Percentiles rank a stretch among this genome's conserved stretches.
Evolutionary conservation across 2,113 vertebrate genomes (phyloP).

Genomic region (Psilopsiagon aymara): DNA sequence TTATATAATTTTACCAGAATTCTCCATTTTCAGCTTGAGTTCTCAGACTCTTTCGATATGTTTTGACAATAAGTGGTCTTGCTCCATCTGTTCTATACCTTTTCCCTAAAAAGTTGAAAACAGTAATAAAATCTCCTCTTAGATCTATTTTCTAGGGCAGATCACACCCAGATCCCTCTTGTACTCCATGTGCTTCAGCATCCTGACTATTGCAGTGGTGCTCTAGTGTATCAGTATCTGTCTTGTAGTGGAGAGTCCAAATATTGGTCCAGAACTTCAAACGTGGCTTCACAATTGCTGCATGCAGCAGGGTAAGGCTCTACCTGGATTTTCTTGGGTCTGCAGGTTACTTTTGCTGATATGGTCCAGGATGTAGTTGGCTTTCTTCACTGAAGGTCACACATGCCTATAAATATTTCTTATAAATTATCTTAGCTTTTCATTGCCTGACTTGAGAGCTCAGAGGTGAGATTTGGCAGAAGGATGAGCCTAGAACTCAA

Average conservation of each 20-base stretch:
- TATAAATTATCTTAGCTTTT: background rate
- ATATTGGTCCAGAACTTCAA: background rate
- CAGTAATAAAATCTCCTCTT: background rate
- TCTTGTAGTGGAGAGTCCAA: background rate
- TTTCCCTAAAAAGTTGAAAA: background rate
- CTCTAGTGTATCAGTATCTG: background rate
- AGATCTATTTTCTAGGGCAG: background rate
- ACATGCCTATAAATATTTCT: background rate
- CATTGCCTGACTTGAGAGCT: background rate
- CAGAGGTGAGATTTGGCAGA: background rate
- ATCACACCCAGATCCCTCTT: background rate
- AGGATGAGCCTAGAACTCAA: background rate
- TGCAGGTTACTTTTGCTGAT: background rate
- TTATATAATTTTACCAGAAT: background rate
- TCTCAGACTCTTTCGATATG: background rate
- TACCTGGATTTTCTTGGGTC: background rate
- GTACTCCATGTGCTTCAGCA: accelerated
- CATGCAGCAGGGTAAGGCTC: background rate
- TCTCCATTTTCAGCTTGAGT: background rate
- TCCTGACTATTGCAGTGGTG: background rate
- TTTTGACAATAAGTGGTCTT: background rate
- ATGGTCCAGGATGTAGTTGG: background rate
- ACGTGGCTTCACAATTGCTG: background rate
- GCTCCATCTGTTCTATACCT: background rate
- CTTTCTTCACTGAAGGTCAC: background rate